Conservation (phyloP, 2,797 vertebrate genomes). For the Propithecus deckenii region DNA sequence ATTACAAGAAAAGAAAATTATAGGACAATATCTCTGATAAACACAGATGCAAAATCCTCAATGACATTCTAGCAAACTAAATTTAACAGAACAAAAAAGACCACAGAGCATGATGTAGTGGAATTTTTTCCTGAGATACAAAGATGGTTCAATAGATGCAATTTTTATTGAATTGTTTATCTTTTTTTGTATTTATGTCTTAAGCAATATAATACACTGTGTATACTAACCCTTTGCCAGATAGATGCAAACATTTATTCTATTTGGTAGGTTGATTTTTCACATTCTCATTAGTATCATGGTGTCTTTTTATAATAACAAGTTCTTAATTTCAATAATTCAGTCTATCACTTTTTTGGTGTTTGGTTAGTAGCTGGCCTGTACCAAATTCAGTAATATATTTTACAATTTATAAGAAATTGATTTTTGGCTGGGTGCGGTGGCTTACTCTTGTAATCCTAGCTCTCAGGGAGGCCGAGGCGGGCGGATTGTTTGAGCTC, state of each 20-base stretch:
- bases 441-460: too few species aligned
- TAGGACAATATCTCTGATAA: background rate
- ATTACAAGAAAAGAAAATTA: background rate
- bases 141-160: background rate
- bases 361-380: background rate
- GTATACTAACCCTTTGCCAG: background rate
- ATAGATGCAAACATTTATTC: background rate
- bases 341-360: background rate
- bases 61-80: background rate
- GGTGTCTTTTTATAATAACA: background rate
- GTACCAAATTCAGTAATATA: background rate
- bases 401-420: background rate
- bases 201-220: background rate
- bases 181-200: background rate
- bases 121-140: background rate
- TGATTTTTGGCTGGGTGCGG: too few species aligned
- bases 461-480: too few species aligned
- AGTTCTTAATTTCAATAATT: background rate
- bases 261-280: background rate
- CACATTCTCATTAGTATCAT: background rate
- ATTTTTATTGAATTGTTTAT: background rate
- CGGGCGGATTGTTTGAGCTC: too few species aligned
- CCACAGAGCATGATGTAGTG: background rate
- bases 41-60: background rate
- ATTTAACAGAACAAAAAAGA: background rate